Conservation (phyloP, 2,113 vertebrate species). For the Corydoras sp. region DNA sequence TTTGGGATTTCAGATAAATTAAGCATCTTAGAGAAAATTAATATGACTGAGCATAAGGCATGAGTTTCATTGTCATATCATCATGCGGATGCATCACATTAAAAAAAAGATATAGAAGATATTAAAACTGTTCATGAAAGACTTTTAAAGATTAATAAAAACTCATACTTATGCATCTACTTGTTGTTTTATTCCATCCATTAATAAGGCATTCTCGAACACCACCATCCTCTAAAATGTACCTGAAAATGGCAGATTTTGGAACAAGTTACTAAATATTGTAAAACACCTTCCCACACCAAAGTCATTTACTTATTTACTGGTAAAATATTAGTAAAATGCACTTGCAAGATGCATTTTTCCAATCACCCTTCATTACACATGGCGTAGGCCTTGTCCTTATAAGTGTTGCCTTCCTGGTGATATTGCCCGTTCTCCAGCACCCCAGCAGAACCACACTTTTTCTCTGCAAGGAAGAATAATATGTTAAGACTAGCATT, state of each 20-base stretch:
- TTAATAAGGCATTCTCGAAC: conserved; percentile 45
- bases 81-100: neutral
- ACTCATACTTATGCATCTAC: conserved; percentile 51
- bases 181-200: conserved; percentile 53
- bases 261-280: neutral
- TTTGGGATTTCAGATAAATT: too few species aligned
- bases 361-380: conserved; percentile 54
- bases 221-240: conserved; percentile 46
- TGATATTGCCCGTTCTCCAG: conserved; percentile 46
- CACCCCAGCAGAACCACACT: conserved; percentile 51
- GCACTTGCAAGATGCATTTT: too few species aligned
- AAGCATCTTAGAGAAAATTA: too few species aligned
- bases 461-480: conserved; percentile 37
- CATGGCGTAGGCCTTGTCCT: conserved; percentile 47
- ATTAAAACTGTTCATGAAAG: too few species aligned
- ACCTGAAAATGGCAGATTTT: conserved; percentile 42
- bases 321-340: neutral
- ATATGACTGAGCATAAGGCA: too few species aligned
- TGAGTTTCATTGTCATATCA: too few species aligned
- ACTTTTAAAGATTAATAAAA: too few species aligned
- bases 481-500: neutral
- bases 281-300: too few species aligned
- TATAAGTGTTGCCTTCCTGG: conserved; percentile 37
- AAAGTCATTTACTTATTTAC: too few species aligned
- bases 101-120: neutral